Conservation (phyloP, 2,797 vertebrate species). For the Channallabes apus region DNA sequence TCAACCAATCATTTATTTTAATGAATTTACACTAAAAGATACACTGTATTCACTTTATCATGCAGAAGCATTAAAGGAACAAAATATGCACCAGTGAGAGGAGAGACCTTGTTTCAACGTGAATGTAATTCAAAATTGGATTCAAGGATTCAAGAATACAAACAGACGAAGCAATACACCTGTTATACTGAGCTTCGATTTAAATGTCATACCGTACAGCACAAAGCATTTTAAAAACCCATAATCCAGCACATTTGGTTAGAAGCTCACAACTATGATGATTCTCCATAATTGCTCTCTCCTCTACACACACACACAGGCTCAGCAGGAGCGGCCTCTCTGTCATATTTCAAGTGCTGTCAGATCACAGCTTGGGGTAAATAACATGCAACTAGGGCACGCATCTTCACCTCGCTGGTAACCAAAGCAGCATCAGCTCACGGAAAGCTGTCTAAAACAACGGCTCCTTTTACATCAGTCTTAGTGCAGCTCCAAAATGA, state of each 20-base stretch:
- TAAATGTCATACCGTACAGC: neutral
- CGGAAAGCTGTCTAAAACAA: conserved; percentile 36
- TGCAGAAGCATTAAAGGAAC: neutral
- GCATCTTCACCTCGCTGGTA: conserved; percentile 53
- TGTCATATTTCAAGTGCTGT: conserved; percentile 57
- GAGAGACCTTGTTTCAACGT: conserved; percentile 1
- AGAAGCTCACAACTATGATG: neutral
- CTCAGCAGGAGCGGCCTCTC: conserved; percentile 46
- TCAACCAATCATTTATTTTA: too few relatives aligned
- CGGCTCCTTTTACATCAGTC: conserved; percentile 8
- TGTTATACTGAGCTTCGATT: neutral
- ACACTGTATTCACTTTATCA: neutral
- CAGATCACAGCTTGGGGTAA: conserved; percentile 50
- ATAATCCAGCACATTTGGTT: neutral
- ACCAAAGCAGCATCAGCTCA: conserved; percentile 29
- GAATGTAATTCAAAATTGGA: conserved; percentile 9
- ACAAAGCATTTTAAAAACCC: neutral
- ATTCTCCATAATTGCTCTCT: conserved; percentile 9
- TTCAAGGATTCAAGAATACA: conserved; percentile 1
- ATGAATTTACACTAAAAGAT: neutral
- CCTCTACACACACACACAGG: conserved; percentile 26
- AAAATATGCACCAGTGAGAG: neutral
- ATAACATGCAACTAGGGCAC: conserved; percentile 63
- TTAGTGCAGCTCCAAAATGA: conserved; percentile 12
- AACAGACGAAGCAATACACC: neutral